phyloP scores from a whole-genome alignment of 2,797 vertebrate species.

The Poeciliopsis turneri region DNA sequence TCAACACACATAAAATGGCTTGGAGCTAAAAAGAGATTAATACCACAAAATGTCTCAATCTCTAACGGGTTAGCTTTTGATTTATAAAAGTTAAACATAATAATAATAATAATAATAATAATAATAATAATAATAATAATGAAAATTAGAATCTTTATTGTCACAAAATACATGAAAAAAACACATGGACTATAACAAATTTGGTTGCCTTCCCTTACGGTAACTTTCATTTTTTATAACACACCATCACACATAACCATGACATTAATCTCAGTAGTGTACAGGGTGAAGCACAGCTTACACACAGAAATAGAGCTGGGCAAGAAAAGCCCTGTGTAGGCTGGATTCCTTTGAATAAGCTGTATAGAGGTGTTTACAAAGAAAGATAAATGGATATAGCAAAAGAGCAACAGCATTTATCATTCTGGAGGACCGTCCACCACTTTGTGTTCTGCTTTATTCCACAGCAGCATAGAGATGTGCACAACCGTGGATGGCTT shows the following conservation, averaged over 20 bases:
- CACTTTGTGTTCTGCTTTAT: conserved; percentile 46
- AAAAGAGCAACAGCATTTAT: conserved; percentile 52
- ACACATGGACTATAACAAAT: no score
- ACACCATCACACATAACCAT: no score
- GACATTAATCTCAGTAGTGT: neutral
- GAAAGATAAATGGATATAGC: conserved; percentile 60
- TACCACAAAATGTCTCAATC: neutral
- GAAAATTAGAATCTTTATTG: no score
- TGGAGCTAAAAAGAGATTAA: neutral
- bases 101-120: no score
- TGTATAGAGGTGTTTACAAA: conserved; percentile 41
- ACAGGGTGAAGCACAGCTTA: neutral
- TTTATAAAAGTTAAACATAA: neutral
- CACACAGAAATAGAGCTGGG: neutral
- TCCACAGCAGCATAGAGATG: conserved; percentile 17
- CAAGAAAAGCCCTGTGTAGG: conserved; percentile 1
- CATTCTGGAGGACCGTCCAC: conserved; percentile 41
- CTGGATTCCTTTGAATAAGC: conserved; percentile 21
- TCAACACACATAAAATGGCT: neutral
- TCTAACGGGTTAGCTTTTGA: neutral
- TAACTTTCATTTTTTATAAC: no score
- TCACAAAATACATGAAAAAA: no score
- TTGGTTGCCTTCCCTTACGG: no score
- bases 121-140: no score
- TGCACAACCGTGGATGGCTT: conserved; percentile 27